phyloP scores from a whole-genome alignment of 2,888 invertebrate genomes.

The Cephus rjabovi region DNA sequence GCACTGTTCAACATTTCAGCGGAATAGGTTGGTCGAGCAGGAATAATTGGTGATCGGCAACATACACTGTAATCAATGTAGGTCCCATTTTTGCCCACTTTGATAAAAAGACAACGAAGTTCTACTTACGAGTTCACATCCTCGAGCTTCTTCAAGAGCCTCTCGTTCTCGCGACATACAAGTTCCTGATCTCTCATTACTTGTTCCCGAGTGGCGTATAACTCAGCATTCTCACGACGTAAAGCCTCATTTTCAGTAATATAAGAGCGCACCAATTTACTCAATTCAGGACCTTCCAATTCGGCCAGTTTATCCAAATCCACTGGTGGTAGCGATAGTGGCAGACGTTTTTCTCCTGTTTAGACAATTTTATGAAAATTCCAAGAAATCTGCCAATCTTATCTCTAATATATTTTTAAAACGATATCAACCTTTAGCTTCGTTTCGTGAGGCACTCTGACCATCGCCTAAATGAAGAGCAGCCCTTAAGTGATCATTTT shows the following conservation, averaged over 20 bases:
- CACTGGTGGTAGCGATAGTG: conserved; percentile 72
- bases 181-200: conserved; percentile 90
- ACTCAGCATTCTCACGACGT: conserved; percentile 86
- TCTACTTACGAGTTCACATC: conserved; percentile 85
- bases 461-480: conserved; percentile 75
- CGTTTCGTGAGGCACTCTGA: conserved; percentile 38
- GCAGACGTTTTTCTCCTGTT: conserved; percentile 30
- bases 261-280: conserved; percentile 86
- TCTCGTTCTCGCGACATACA: conserved; percentile 91
- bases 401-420: conserved; percentile 4
- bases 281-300: conserved; percentile 82
- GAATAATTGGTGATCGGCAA: conserved; percentile 85
- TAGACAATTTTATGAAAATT: neutral
- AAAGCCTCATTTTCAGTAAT: conserved; percentile 84
- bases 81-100: conserved; percentile 1
- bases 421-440: conserved; percentile 41
- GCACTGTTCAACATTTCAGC: conserved; percentile 68
- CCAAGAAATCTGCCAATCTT: neutral
- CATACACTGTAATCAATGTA: conserved; percentile 73
- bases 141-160: conserved; percentile 87
- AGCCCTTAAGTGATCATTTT: conserved; percentile 88
- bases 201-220: conserved; percentile 83
- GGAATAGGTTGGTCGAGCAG: conserved; percentile 80
- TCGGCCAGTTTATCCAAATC: conserved; percentile 81
- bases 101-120: conserved; percentile 7